Base-by-base conservation (phyloP, 2,113 vertebrate genomes). In the Forbesichthys agassizii region DNA sequence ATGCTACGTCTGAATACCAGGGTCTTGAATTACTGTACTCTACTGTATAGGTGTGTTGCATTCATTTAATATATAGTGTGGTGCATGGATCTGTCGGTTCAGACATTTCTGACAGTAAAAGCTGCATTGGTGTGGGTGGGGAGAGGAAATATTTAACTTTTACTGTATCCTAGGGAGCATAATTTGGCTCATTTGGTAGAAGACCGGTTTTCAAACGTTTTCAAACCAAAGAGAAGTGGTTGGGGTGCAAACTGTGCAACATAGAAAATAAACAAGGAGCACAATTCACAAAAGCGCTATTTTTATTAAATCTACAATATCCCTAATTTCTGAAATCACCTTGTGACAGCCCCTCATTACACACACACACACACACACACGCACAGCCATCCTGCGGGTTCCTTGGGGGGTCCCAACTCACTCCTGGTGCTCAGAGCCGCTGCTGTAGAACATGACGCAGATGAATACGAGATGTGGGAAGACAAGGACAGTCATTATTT, bases 401-500 rank as follows among this genome's bases (percentile, higher is more conserved):
- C 36, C 7, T 42, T 6, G 36, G 36, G 36, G 36, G 36, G 0
- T 42, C 36, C 36, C 36, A 8, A 42, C 36, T 42, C 36, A 42
- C 36, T 42, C 36, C 7, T 27, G 27, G 27, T 2, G 27, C 36
- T 42, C 36, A 42, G 7, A 42, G 36, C 36, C 36, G 36, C 36
- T 42, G 36, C 71, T 53, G 67, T 5, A 12, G 64, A 78, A 63
- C 57, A 13, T 42, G 55, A 68, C 46, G 48, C 5, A 55, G 69
- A 79, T 78, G 76, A 80, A 79, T 83, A 71, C 68, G 36, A 80
- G 68, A 68, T 74, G 77, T 61, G 77, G 77, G 65, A 76, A 82
- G 80, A 86, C 81, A 85, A 90, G 88, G 86, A 85, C 82, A 74
- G 80, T 69, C 81, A 69, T 86, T 78, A 85, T 88, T 83, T 82